Base-by-base conservation (phyloP, 2,797 vertebrate genomes). In the Meda fulgida region DNA sequence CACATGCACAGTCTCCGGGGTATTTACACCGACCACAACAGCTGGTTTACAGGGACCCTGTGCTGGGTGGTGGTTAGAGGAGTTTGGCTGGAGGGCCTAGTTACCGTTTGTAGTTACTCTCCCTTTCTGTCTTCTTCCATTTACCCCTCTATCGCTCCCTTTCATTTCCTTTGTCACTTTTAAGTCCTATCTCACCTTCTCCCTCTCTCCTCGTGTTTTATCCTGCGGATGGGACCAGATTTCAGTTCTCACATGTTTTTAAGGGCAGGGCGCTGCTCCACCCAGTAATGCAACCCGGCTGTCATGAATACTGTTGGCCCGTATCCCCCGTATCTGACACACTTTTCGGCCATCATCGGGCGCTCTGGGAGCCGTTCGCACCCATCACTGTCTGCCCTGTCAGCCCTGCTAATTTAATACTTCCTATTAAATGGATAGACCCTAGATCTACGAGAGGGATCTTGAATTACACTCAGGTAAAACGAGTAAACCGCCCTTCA, bases 391-490 rank as follows among this genome's bases (percentile, higher is more conserved):
- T 89, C 84, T 90, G 82, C 72, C 80, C 81, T 67, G 72, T 76
- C 55, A 84, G 70, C 85, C 83, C 89, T 83, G 85, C 90, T 90
- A 89, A 91, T 89, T 89, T 91, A 94, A 93, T 89, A 89, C 90
- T 88, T 93, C 89, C 89, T 77, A 43, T 53, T 73, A 86, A 90
- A 86, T 82, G 78, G 80, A 89, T 82, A 77, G 34, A 90, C 84
- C 70, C 80, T 71, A 73, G 89, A 92, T 94, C 93, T 91, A 90
- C 91, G 93, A 78, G 84, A 91, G 91, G 93, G 96, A 94, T 92
- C 83, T 91, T 94, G 91, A 93, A 94, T 95, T 91, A 93, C 95
- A 92, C 90, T 93, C 90, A 91, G 88, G 92, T 95, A 94, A 96
- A 91, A 91, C 90, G 92, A 96, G 94, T 94, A 95, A 92, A 90